Base-by-base conservation (phyloP, 2,888 invertebrate genomes). In the Therioaphis trifolii region DNA sequence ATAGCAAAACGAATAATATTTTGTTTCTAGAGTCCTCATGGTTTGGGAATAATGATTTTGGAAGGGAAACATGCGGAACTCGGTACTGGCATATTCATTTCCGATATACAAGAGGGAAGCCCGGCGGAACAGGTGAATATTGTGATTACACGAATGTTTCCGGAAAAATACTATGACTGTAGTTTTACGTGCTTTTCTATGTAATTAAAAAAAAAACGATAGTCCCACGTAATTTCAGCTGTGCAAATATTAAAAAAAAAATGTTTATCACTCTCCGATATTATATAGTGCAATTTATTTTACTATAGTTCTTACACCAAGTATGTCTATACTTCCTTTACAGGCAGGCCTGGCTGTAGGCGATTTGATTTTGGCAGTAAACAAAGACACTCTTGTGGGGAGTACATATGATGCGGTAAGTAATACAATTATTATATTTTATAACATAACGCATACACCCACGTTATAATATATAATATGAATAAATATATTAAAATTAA, bases 301-400 rank as follows among this genome's bases (percentile, higher is more conserved):
- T 49, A 69, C 40, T 24, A 68, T 35, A 35, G 27, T 74, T 29
- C 35, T 75, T 43, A 76, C 66, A 4, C 40, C 52, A 18, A 68
- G 9, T 43, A 77, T 84, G 75, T 84, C 66, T 84, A 55, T 84
- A 46, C 14, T 75, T 80, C 85, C 87, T 86, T 91, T 90, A 2
- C 90, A 96, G 94, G 96, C 95, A 87, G 97, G 98, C 79, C 91
- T 99, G 71, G 94, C 95, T 90, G 97, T 98, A 84, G 99, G 99
- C 85, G 99, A 99, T 89, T 96, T 99, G 94, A 94, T 99, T 86
- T 91, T 99, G 85, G 95, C 96, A 66, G 96, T 99, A 74, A 99
- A 99, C 89, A 94, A 95, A 87, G 97, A 98, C 88, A 94, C 96
- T 29, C 90, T 96, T 78, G 90, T 96, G 21, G 95, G 95, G 86